Conservation (phyloP, 2,797 vertebrate species). For the Lithobates pipiens region DNA sequence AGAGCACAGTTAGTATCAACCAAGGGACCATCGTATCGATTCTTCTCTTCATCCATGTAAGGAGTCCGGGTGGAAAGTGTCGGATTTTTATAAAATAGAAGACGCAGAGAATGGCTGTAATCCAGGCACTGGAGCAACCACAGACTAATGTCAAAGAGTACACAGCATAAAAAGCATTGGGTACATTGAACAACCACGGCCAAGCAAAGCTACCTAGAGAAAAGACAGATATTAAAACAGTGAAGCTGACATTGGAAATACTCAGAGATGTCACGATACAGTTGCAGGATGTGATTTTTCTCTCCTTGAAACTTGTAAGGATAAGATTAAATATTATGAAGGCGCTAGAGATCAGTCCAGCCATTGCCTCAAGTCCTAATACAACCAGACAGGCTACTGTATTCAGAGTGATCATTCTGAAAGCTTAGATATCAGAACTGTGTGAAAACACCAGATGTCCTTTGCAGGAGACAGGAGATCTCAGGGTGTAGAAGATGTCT, state of each 20-base stretch:
- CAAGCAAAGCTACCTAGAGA: neutral
- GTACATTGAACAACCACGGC: neutral
- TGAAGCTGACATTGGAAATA: neutral
- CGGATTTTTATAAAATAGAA: conserved; percentile 17
- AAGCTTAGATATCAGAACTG: neutral
- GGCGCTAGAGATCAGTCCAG: no score
- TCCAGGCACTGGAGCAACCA: neutral
- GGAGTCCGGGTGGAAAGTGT: neutral
- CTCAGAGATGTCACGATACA: neutral
- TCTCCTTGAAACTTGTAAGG: neutral
- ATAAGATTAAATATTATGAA: neutral
- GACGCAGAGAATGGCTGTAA: conserved; percentile 1
- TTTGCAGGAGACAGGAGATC: neutral
- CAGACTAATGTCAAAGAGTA: neutral
- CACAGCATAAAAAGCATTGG: neutral
- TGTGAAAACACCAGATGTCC: neutral
- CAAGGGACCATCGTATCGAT: neutral
- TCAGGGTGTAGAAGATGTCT: no score
- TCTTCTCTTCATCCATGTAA: neutral
- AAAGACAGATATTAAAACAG: neutral
- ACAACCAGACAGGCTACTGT: neutral
- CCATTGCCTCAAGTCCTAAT: no score
- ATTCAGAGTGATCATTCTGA: neutral
- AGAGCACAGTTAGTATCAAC: neutral
- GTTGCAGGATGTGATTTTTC: neutral